Base-by-base conservation (phyloP, 2,888 invertebrate genomes). In the Limenitis camilla region DNA sequence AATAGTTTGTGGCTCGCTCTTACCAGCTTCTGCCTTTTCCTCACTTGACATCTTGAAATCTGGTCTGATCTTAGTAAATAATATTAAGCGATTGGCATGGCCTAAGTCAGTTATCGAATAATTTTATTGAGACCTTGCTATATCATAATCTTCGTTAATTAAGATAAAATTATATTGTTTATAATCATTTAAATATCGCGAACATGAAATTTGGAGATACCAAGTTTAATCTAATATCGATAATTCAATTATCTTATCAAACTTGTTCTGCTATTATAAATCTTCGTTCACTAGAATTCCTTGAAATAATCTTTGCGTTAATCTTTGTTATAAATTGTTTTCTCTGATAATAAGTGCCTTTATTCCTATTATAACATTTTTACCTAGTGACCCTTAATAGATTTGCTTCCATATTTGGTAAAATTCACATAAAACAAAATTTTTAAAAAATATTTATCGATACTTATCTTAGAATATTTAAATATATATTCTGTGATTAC, bases 1-100 rank as follows among this genome's bases (percentile, higher is more conserved):
- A 51, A 85, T 69, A 3, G 58, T 64, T 5, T 58, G 52, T 32
- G 54, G 56, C 35, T 19, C 52, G 30, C 28, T 33, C 6, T 53
- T 51, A 3, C 35, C 51, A 2, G 51, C 54, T 31, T 65, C 66
- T 5, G 62, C 66, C 54, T 78, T 78, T 50, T 73, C 74, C 9
- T 55, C 59, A n/a, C 53, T 60, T 9, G 71, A 60, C 73, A 76
- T 78, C 29, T 48, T 53, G 4, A 28, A 29, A 45, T 10, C 32
- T 32, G 5, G n/a, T 32, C 29, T 29, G 10, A 36, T 38, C 36
- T 4, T 7, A 11, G 6, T 9, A 8, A 29, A 11, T 8, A 11
- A 9, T 38, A 36, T 11, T 29, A 36, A 11, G 9, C 6, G 11
- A 45, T 45, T 45, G 11, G 11, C 11, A 45, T 29, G 29, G 35